These are phyloP conservation scores for Calidris pygmaea DNA, from an alignment of 2,113 vertebrate species.

Conservation along the genomic window DNA sequence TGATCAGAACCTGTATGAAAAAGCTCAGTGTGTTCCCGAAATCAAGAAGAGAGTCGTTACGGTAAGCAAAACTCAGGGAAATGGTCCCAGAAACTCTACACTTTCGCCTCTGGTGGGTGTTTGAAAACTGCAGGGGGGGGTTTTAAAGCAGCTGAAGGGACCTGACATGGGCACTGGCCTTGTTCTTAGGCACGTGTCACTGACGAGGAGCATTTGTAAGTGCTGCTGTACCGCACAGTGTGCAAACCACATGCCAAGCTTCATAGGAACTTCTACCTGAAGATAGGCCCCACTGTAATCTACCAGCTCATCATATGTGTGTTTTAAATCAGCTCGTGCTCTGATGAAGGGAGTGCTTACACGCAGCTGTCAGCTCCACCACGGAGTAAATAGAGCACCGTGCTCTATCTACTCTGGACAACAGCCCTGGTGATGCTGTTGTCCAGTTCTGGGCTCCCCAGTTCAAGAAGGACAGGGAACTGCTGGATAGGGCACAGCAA, in stretches of 20 bases:
- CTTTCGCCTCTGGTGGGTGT: background rate
- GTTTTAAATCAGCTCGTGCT: background rate
- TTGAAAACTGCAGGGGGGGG: background rate
- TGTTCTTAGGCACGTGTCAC: background rate
- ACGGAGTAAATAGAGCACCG: background rate
- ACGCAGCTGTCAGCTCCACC: background rate
- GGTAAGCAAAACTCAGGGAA: constrained; percentile 70
- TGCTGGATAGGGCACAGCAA: too few species aligned
- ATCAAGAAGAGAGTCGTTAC: constrained; percentile 83
- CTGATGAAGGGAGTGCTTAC: background rate
- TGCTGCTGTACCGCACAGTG: background rate
- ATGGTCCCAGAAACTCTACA: background rate
- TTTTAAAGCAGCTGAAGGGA: background rate
- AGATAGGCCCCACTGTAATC: background rate
- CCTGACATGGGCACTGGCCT: background rate
- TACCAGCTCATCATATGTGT: background rate
- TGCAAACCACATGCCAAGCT: background rate
- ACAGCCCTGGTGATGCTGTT: background rate
- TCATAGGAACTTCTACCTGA: accelerated
- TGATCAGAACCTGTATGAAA: constrained; percentile 82
- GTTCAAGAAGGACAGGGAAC: too few species aligned
- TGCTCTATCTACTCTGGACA: background rate
- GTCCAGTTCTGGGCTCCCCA: too few species aligned
- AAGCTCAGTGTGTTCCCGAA: constrained; percentile 75
- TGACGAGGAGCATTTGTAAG: background rate